These are phyloP conservation scores for Hydropsyche tenuis DNA, from an alignment of 1,140 invertebrate species.

Conservation along the genomic window DNA sequence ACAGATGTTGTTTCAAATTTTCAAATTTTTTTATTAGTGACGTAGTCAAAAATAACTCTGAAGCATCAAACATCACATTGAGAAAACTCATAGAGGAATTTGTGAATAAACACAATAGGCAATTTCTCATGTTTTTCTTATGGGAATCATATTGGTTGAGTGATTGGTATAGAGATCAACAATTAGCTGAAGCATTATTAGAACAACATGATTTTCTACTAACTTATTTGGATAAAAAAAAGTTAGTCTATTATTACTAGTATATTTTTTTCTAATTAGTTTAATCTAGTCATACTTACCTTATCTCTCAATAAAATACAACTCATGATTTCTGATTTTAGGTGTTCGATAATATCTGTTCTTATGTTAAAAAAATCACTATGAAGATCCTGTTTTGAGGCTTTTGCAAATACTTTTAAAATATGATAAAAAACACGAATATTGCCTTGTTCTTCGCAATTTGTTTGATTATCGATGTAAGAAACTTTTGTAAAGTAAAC, in stretches of 20 bases:
- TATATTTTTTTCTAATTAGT: too few relatives aligned
- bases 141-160: slow-evolving; percentile 44
- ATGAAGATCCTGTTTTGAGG: slow-evolving; percentile 40
- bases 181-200: slow-evolving; percentile 40
- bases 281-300: too few relatives aligned
- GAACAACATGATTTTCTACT: slow-evolving; percentile 31
- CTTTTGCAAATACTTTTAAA: slow-evolving; percentile 39
- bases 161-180: slow-evolving; percentile 46
- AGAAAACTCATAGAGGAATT: slow-evolving; percentile 29
- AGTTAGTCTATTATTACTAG: background rate
- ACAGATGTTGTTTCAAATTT: slow-evolving; percentile 8
- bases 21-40: slow-evolving; percentile 38
- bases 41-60: slow-evolving; percentile 36
- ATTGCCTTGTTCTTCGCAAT: slow-evolving; percentile 25
- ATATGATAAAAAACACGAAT: slow-evolving; percentile 35
- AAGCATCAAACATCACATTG: slow-evolving; percentile 39
- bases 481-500: slow-evolving; percentile 6
- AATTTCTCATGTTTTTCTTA: slow-evolving; percentile 31
- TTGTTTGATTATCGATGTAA: slow-evolving; percentile 46
- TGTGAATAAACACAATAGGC: slow-evolving; percentile 13
- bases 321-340: slow-evolving; percentile 17
- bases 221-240: background rate
- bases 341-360: slow-evolving; percentile 9
- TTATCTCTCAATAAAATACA: too few relatives aligned
- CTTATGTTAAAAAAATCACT: slow-evolving; percentile 31